Conservation (phyloP, 2,797 vertebrate genomes). For the Scolopax bukidnonensis region DNA sequence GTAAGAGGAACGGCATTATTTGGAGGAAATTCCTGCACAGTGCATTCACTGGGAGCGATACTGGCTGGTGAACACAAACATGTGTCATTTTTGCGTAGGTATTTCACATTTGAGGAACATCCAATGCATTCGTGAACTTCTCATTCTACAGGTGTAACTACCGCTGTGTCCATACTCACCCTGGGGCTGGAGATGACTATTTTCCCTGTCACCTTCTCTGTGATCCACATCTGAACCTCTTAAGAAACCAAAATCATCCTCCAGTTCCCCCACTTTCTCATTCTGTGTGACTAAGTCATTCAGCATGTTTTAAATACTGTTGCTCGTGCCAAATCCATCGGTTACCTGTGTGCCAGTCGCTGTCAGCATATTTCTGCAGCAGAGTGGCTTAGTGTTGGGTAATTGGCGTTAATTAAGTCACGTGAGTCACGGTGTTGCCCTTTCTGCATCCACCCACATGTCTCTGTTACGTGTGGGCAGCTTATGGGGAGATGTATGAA, state of each 20-base stretch:
- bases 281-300: conserved; percentile 11
- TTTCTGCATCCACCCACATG: conserved; percentile 19
- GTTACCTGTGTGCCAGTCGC: not conserved
- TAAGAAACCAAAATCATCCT: not conserved
- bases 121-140: not conserved
- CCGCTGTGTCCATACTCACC: not conserved
- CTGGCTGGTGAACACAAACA: not conserved
- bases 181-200: not conserved
- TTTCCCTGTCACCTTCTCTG: not conserved
- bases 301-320: not conserved
- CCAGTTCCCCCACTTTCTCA: not conserved
- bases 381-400: not conserved
- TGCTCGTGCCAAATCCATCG: not conserved
- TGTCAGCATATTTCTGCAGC: conserved; percentile 12
- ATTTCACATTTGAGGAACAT: not conserved
- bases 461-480: not conserved
- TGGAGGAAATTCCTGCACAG: not conserved
- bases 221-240: not conserved
- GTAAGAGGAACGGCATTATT: not conserved
- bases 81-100: not conserved
- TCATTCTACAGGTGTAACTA: not conserved
- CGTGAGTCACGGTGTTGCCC: conserved; percentile 50
- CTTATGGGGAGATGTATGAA: not conserved
- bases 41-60: not conserved
- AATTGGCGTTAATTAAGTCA: not conserved